phyloP scores from a whole-genome alignment of 2,888 invertebrate genomes.

The Hofmannophila pseudospretella region DNA sequence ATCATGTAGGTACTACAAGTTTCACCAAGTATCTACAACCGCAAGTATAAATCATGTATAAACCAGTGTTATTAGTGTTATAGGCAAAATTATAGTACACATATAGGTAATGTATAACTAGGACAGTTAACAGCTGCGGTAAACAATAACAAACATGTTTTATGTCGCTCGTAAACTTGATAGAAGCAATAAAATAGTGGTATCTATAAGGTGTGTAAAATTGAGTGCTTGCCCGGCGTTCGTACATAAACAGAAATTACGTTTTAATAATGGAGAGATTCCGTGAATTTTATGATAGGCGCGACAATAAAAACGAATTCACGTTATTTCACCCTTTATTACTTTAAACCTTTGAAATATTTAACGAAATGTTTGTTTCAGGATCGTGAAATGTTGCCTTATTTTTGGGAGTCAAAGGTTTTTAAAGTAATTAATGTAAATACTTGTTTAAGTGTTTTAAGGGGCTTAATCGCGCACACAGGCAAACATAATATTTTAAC shows the following conservation, averaged over 20 bases:
- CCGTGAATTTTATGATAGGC: constrained; percentile 28
- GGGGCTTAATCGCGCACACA: too few relatives aligned
- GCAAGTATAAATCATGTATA: too few relatives aligned
- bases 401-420: background rate
- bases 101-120: too few relatives aligned
- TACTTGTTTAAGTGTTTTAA: too few relatives aligned
- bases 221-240: constrained; percentile 35
- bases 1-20: too few relatives aligned
- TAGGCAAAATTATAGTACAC: too few relatives aligned
- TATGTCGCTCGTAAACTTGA: constrained; percentile 45
- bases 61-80: too few relatives aligned
- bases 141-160: constrained; percentile 27
- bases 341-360: background rate
- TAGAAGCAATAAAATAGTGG: constrained; percentile 46
- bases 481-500: too few relatives aligned
- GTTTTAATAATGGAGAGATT: constrained; percentile 36
- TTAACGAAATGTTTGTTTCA: background rate
- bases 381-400: background rate
- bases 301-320: constrained; percentile 11
- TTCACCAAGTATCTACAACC: too few relatives aligned
- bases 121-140: background rate
- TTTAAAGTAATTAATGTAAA: background rate
- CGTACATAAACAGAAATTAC: constrained; percentile 37
- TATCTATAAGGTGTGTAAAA: constrained; percentile 49
- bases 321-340: constrained; percentile 1